phyloP scores from a whole-genome alignment of 2,113 vertebrate species.

The Lepidothrix coronata region DNA sequence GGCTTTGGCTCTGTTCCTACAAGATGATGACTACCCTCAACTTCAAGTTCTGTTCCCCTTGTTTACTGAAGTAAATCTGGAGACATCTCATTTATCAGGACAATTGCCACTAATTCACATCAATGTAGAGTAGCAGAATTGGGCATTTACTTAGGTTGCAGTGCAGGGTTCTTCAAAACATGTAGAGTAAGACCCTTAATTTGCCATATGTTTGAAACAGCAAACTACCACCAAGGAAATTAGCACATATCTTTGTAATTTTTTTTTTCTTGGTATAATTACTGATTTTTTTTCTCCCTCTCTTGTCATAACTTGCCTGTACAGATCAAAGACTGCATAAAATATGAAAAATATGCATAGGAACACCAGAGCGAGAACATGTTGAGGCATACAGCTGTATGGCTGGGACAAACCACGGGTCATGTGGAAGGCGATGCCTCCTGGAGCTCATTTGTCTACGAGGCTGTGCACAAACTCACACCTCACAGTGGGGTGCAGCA shows the following conservation, averaged over 20 bases:
- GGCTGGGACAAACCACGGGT: not conserved
- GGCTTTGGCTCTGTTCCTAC: not conserved
- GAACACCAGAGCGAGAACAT: not conserved
- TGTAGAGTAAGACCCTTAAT: not conserved
- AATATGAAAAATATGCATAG: not conserved
- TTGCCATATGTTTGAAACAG: not conserved
- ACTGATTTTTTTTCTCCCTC: not conserved
- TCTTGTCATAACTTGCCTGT: not conserved
- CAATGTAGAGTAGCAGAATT: not conserved
- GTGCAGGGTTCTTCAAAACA: not conserved
- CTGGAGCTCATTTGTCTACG: not conserved
- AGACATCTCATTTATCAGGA: not conserved
- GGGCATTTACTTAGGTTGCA: not conserved
- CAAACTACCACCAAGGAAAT: not conserved
- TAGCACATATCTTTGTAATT: not conserved
- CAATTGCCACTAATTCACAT: not conserved
- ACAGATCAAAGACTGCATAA: not conserved
- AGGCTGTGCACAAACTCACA: not conserved
- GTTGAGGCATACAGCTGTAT: no score
- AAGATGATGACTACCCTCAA: not conserved
- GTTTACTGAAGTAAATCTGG: not conserved
- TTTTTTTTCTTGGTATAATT: not conserved
- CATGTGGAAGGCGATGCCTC: not conserved
- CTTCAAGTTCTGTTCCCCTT: not conserved
- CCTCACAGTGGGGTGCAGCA: fast-evolving